A percentile compares a stretch with the other conserved stretches of the same genome.
These are phyloP conservation scores for Samia ricini DNA, from an alignment of 1,140 invertebrate species.

Conservation along the genomic window DNA sequence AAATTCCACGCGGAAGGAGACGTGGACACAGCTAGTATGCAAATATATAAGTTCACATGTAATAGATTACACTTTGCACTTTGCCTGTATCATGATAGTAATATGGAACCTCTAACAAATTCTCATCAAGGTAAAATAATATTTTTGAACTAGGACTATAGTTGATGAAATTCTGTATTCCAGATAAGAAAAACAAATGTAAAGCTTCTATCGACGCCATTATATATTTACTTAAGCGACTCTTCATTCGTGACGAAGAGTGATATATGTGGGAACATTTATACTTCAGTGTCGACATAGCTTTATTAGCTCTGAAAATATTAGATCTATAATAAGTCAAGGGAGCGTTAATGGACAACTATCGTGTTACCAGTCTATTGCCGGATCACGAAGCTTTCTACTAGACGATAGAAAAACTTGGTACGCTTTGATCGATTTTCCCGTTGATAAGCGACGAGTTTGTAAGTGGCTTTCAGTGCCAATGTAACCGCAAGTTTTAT, in stretches of 20 bases:
- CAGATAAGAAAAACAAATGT: not conserved
- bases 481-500: not conserved
- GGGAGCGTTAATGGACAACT: conserved; percentile 23
- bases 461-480: not conserved
- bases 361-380: conserved; percentile 24
- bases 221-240: not conserved
- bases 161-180: not conserved
- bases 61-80: no score
- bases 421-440: not conserved
- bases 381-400: not conserved
- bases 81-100: no score
- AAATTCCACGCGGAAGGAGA: no score
- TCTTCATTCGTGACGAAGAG: not conserved
- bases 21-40: no score
- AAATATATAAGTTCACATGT: no score
- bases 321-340: conserved; percentile 23
- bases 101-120: no score
- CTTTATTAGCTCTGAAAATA: conserved; percentile 21
- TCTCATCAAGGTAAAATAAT: not conserved
- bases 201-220: not conserved
- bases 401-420: not conserved
- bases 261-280: conserved; percentile 2
- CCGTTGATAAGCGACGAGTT: not conserved
- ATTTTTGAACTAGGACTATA: not conserved
- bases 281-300: not conserved